These are phyloP conservation scores for Leptatherina wallacei DNA, from an alignment of 2,797 vertebrate genomes.

Conservation along the genomic window DNA sequence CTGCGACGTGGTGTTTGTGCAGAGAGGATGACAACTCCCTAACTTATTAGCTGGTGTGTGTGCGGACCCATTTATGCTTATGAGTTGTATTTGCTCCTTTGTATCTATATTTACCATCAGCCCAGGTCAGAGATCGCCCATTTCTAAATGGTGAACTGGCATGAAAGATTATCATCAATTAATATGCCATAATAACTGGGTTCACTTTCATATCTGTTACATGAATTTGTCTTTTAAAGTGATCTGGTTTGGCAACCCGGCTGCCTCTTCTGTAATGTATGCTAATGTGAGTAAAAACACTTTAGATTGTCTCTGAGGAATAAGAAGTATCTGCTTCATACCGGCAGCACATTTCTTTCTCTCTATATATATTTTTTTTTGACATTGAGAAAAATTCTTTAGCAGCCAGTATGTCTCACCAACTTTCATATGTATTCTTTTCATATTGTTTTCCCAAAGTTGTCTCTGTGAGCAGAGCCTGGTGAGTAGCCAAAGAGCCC, in stretches of 20 bases:
- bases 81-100: slow-evolving; percentile 3
- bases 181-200: slow-evolving; percentile 77
- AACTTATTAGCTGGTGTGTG: slow-evolving; percentile 39
- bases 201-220: slow-evolving; percentile 69
- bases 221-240: slow-evolving; percentile 78
- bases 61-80: slow-evolving; percentile 20
- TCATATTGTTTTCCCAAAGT: slow-evolving; percentile 47
- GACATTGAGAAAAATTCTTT: slow-evolving; percentile 44
- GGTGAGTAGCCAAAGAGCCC: slow-evolving; percentile 51
- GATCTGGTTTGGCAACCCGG: slow-evolving; percentile 68
- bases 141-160: slow-evolving; percentile 67
- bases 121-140: slow-evolving; percentile 54
- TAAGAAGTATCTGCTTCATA: slow-evolving; percentile 67
- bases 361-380: slow-evolving; percentile 15
- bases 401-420: slow-evolving; percentile 47
- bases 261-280: slow-evolving; percentile 75
- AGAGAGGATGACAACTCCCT: slow-evolving; percentile 52
- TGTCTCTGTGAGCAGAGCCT: slow-evolving; percentile 37
- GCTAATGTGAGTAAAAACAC: slow-evolving; percentile 80
- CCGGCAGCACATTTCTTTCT: slow-evolving; percentile 39
- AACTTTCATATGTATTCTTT: slow-evolving; percentile 30
- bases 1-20: slow-evolving; percentile 6
- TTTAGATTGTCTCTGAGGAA: slow-evolving; percentile 74
- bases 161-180: slow-evolving; percentile 76
- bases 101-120: slow-evolving; percentile 64